These are phyloP conservation scores for Drosophila seguyi DNA, from an alignment of 1,140 invertebrate genomes.

Conservation along the genomic window DNA sequence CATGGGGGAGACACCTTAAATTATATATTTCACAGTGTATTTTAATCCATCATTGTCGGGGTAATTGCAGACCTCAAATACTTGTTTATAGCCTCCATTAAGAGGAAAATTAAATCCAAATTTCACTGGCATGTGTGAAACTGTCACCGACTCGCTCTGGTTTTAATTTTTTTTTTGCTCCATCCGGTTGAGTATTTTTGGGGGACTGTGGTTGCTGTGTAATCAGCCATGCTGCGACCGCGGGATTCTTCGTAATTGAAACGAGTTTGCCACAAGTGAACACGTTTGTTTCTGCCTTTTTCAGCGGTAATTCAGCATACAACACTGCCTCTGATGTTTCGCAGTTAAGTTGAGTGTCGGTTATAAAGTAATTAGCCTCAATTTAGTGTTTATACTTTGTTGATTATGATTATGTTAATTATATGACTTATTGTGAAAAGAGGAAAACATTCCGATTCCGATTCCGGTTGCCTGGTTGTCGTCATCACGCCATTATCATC, in stretches of 20 bases:
- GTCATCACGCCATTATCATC: conserved; percentile 23
- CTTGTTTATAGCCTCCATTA: conserved; percentile 74
- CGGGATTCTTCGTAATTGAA: conserved; percentile 75
- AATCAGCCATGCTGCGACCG: conserved; percentile 26
- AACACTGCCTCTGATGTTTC: conserved; percentile 65
- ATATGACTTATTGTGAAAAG: conserved; percentile 70
- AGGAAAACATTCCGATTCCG: conserved; percentile 38
- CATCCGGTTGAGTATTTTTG: conserved; percentile 42
- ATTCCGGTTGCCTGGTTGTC: conserved; percentile 59
- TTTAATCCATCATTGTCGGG: background rate
- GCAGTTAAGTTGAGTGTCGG: conserved; percentile 80
- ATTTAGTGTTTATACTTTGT: conserved; percentile 84
- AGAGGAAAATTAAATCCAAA: conserved; percentile 74
- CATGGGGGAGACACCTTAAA: background rate
- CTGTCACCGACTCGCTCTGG: conserved; percentile 52
- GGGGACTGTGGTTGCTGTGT: conserved; percentile 29
- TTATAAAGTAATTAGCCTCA: conserved; percentile 84
- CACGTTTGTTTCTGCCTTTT: conserved; percentile 54
- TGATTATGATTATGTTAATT: conserved; percentile 84
- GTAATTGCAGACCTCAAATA: conserved; percentile 58
- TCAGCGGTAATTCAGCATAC: conserved; percentile 52
- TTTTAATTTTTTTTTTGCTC: conserved; percentile 12
- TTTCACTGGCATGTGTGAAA: conserved; percentile 66
- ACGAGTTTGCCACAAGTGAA: conserved; percentile 82
- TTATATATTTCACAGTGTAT: conserved; percentile 38